Percentiles rank a stretch among this genome's conserved stretches.
phyloP scores from a whole-genome alignment of 2,888 invertebrate genomes.

The Salticus scenicus region DNA sequence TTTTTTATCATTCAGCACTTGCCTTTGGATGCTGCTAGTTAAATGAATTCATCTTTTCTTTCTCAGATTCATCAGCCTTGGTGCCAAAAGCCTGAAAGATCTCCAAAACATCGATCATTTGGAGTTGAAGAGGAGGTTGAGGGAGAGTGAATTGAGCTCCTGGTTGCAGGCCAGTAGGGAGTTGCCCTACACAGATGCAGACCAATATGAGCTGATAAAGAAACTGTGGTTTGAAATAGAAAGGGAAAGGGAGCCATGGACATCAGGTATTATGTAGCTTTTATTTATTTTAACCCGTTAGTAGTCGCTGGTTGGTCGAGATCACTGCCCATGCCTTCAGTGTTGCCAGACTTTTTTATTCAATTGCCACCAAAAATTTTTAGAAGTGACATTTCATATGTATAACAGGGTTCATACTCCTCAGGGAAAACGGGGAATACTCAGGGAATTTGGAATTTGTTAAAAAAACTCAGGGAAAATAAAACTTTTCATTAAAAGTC shows the following conservation, averaged over 20 bases:
- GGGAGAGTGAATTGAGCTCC: not conserved
- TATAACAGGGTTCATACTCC: no score
- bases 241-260: conserved; percentile 64
- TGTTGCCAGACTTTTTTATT: no score
- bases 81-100: conserved; percentile 21
- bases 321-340: no score
- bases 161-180: conserved; percentile 28
- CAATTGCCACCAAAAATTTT: no score
- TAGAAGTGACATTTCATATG: no score
- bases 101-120: not conserved
- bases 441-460: no score
- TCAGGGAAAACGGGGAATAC: no score
- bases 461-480: no score
- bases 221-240: conserved; percentile 54
- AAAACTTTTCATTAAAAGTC: no score
- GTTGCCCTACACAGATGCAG: conserved; percentile 17
- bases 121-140: conserved; percentile 18
- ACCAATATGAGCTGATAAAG: conserved; percentile 27
- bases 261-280: conserved; percentile 41
- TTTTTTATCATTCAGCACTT: not conserved
- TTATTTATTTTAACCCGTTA: no score
- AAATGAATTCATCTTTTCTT: not conserved
- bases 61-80: conserved; percentile 5
- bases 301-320: not conserved
- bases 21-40: not conserved